A percentile compares a stretch with the other conserved stretches of the same genome.
Evolutionary conservation across 2,113 vertebrate species (phyloP).

Genomic region (Tricholaema leucomelas): DNA sequence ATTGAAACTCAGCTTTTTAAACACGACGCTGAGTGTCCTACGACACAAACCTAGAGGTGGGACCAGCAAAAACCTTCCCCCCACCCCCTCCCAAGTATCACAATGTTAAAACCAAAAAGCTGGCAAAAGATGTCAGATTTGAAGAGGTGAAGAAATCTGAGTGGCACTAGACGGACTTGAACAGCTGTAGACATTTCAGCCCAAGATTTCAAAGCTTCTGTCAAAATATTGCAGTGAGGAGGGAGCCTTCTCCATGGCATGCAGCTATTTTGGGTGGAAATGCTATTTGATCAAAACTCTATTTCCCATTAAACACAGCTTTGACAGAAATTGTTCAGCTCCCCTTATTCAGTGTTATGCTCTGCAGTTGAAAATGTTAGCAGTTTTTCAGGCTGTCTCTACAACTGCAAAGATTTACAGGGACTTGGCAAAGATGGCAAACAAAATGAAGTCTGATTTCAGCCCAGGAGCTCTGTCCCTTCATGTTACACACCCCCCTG

Average conservation of each 20-base stretch:
- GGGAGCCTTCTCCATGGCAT: conserved; percentile 22
- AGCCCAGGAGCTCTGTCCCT: neutral
- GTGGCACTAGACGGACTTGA: conserved; percentile 48
- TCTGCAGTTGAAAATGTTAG: conserved; percentile 48
- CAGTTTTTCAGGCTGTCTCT: conserved; percentile 62
- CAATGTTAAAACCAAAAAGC: neutral
- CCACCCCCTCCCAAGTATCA: neutral
- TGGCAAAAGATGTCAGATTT: conserved; percentile 27
- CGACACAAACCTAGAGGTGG: neutral
- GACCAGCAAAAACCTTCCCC: neutral
- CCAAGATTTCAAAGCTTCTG: conserved; percentile 56
- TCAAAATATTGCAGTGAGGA: conserved; percentile 61
- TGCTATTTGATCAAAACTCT: conserved; percentile 60
- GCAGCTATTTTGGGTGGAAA: conserved; percentile 51
- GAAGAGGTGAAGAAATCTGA: conserved; percentile 55
- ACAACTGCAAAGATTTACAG: conserved; percentile 52
- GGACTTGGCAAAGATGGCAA: conserved; percentile 40
- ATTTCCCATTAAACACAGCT: conserved; percentile 65
- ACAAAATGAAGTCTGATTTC: neutral
- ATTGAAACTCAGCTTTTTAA: neutral
- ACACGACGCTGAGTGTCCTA: neutral
- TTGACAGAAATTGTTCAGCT: conserved; percentile 56
- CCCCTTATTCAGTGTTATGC: conserved; percentile 56
- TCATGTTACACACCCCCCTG: neutral
- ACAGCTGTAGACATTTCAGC: conserved; percentile 57